Conservation (phyloP, 2,888 invertebrate species). For the Trachelus stipa region DNA sequence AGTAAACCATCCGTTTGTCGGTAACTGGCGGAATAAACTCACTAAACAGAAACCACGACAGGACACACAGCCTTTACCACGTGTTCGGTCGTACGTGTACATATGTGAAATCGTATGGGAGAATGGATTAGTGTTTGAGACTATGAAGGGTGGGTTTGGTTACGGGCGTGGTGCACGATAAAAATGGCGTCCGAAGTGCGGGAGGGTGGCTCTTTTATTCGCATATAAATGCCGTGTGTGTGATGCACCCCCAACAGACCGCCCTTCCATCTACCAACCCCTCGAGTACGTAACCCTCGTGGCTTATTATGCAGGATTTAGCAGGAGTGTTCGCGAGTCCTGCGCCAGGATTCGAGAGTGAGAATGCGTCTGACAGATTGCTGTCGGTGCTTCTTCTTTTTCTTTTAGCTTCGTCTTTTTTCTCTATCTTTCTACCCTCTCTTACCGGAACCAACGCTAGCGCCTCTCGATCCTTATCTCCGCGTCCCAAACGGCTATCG, state of each 20-base stretch:
- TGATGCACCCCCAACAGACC: slow-evolving; percentile 56
- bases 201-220: slow-evolving; percentile 42
- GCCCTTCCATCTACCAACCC: slow-evolving; percentile 42
- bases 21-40: neutral
- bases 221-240: slow-evolving; percentile 50
- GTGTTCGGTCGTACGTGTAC: neutral
- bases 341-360: neutral
- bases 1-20: slow-evolving; percentile 9
- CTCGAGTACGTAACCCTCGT: slow-evolving; percentile 49
- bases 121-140: neutral
- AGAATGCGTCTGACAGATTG: neutral
- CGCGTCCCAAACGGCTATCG: neutral
- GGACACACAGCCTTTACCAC: neutral
- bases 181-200: slow-evolving; percentile 55
- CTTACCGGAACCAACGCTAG: neutral
- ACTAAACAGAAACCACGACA: neutral
- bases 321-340: neutral
- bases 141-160: slow-evolving; percentile 22
- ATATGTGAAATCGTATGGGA: neutral
- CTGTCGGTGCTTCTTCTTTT: slow-evolving; percentile 18
- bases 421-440: slow-evolving; percentile 22
- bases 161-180: slow-evolving; percentile 62
- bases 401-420: slow-evolving; percentile 31
- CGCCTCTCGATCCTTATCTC: neutral
- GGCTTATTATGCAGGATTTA: slow-evolving; percentile 48